Evolutionary conservation across 2,888 invertebrate genomes (phyloP), one percentile per base, ranked within the genome.

Genomic region (Pachymerium ferrugineum): DNA sequence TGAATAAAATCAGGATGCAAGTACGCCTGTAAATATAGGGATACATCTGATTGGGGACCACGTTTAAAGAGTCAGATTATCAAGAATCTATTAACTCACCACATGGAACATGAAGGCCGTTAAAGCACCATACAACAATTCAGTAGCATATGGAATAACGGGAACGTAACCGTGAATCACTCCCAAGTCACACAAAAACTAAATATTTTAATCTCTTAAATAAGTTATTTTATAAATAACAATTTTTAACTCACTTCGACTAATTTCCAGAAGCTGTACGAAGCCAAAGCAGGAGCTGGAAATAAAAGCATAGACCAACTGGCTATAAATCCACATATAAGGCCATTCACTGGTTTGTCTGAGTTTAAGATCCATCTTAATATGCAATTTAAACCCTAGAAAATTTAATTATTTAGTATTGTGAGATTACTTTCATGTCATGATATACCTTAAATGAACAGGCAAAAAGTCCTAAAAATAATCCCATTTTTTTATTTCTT

Each of bases 241-340:
- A 10, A 35, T 10, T 35, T 35, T 35, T 35, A 12, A 33, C 70
- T 5, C 5, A 70, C 71, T 28, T 71, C 71, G 14, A 71, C 22
- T n/a, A 71, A 38, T 38, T 71, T 71, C 28, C 71, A 71, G 35
- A 71, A 71, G 31, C 19, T 71, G 38, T 71, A 71, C n/a, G 35
- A 25, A 19, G 71, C n/a, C 19, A 71, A n/a, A 12, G 38, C 16
- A n/a, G 71, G 38, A 3, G 35, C 4, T 19, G 71, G 71, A 71
- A 35, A 38, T 38, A 71, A 10, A 3, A 35, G 5, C 38, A 35
- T 38, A 6, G 71, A 19, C 38, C 31, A 28, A 33, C 71, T 35
- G 19, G 71, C 71, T 22, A 71, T 38, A 71, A 71, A 38, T 38
- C 71, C 71, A n/a, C 35, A 28, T 35, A 71, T 38, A 38, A 71